Evolutionary conservation across 2,113 vertebrate species (phyloP).

Genomic region (Xiphophorus hellerii): DNA sequence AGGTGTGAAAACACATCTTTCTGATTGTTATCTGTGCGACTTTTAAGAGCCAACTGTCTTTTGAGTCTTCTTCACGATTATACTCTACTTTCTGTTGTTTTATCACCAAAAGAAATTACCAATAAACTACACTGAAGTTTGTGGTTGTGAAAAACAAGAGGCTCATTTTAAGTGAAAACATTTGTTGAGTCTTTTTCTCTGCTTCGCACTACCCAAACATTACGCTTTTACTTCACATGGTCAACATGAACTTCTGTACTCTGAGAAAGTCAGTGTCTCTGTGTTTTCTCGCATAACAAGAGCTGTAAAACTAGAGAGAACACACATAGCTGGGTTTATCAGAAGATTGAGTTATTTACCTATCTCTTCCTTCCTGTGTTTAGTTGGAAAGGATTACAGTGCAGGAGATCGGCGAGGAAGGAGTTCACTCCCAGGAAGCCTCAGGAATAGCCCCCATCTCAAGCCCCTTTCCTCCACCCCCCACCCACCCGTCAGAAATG

Average conservation of each 20-base stretch:
- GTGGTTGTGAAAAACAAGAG: background rate
- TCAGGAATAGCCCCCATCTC: constrained; percentile 44
- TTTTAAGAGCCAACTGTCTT: no score
- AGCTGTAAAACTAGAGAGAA: constrained; percentile 21
- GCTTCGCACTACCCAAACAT: constrained; percentile 27
- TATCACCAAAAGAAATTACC: no score
- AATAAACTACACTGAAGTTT: background rate
- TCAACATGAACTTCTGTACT: constrained; percentile 11
- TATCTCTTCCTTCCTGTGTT: constrained; percentile 81
- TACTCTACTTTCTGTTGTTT: no score
- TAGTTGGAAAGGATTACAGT: constrained; percentile 70
- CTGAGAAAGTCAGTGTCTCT: background rate
- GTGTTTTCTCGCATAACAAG: constrained; percentile 47
- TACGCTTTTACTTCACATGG: constrained; percentile 9
- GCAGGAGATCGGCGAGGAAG: constrained; percentile 43
- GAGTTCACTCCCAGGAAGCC: constrained; percentile 69
- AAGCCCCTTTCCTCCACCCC: background rate
- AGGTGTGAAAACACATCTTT: no score
- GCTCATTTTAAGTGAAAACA: background rate
- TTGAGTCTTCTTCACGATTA: no score
- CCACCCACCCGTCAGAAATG: background rate
- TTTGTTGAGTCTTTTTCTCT: constrained; percentile 22
- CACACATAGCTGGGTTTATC: constrained; percentile 51
- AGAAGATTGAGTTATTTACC: constrained; percentile 70
- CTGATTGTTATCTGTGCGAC: no score